A percentile compares a stretch with the other conserved stretches of the same genome.
Evolutionary conservation across 2,113 vertebrate species (phyloP).

Genomic region (Apteryx owenii): DNA sequence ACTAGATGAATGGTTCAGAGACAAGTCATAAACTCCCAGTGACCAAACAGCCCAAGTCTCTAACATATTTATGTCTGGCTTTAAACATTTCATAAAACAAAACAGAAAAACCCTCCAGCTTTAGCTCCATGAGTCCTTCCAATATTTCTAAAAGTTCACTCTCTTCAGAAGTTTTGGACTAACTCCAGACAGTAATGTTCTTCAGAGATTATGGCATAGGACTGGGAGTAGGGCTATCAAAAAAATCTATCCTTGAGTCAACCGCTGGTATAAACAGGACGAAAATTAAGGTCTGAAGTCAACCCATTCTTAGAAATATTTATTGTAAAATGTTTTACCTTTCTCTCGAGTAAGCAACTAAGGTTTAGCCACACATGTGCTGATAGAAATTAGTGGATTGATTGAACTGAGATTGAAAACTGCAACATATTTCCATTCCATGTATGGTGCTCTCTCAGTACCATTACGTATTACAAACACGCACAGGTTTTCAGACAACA

Average conservation of each 20-base stretch:
- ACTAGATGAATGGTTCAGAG: constrained; percentile 59
- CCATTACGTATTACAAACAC: not conserved
- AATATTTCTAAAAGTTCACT: constrained; percentile 43
- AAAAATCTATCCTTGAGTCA: not conserved
- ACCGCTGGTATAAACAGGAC: not conserved
- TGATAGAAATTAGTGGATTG: not conserved
- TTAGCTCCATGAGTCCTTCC: constrained; percentile 8
- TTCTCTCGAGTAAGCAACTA: not conserved
- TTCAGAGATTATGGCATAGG: not conserved
- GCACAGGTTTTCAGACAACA: not conserved
- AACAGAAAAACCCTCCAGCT: not conserved
- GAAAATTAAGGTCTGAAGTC: not conserved
- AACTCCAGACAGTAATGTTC: not conserved
- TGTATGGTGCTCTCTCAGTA: not conserved
- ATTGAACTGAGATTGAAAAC: not conserved
- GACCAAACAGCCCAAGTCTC: constrained; percentile 47
- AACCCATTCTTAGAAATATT: not conserved
- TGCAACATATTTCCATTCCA: not conserved
- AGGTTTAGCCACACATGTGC: not conserved
- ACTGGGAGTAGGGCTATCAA: not conserved
- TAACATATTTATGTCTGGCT: constrained; percentile 64
- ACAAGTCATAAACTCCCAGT: constrained; percentile 62
- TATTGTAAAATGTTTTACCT: too few species aligned
- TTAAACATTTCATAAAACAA: constrained; percentile 62
- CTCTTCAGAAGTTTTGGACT: not conserved